Percentiles rank a stretch among this genome's conserved stretches.
phyloP scores from a whole-genome alignment of 2,888 invertebrate species.

The Athetis lepigone region DNA sequence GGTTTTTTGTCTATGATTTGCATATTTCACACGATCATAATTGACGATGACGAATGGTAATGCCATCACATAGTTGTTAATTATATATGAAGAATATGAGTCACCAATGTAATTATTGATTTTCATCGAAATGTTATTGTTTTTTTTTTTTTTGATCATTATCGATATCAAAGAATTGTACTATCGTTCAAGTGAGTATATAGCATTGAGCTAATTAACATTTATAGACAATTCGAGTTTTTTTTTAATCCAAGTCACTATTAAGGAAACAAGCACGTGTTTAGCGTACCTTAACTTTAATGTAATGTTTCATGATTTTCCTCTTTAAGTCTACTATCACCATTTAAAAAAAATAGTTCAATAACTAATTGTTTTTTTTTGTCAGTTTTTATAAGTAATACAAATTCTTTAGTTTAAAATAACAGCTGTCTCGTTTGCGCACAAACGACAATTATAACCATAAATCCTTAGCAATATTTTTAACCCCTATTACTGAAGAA shows the following conservation, averaged over 20 bases:
- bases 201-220: too few relatives aligned
- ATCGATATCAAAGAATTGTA: neutral
- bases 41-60: neutral
- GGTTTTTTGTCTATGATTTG: neutral
- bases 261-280: too few relatives aligned
- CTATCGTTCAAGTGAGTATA: too few relatives aligned
- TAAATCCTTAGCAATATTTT: conserved; percentile 34
- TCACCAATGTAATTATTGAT: too few relatives aligned
- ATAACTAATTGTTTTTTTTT: neutral
- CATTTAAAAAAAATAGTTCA: conserved; percentile 11
- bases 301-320: neutral
- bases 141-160: neutral
- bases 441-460: conserved; percentile 11
- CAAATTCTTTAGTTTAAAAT: too few relatives aligned
- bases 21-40: neutral
- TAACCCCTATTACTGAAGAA: conserved; percentile 26
- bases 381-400: too few relatives aligned
- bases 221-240: too few relatives aligned
- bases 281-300: too few relatives aligned
- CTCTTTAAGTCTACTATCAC: neutral
- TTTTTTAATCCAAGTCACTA: too few relatives aligned
- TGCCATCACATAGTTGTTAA: neutral
- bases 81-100: too few relatives aligned
- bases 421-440: too few relatives aligned
- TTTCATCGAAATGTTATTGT: neutral